These are phyloP conservation scores for Araneus ventricosus DNA, from an alignment of 1,140 invertebrate species.

Conservation along the genomic window DNA sequence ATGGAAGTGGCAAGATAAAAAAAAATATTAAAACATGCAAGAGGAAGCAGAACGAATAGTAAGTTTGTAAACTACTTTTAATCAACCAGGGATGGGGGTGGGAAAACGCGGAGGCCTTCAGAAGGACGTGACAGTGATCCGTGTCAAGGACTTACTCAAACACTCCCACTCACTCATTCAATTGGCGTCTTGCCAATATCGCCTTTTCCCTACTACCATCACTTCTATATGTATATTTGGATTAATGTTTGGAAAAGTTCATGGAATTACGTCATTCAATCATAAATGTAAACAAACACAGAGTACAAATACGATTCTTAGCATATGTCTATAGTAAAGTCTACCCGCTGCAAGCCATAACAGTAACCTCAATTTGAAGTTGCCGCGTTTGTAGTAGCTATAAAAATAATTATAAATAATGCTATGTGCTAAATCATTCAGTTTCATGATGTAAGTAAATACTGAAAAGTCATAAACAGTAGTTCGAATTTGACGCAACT, in stretches of 20 bases:
- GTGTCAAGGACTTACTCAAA: constrained; percentile 18
- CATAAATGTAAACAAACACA: not conserved
- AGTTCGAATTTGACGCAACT: too few relatives aligned
- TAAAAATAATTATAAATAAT: too few relatives aligned
- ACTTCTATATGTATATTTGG: not conserved
- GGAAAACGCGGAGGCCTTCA: not conserved
- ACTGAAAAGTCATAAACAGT: too few relatives aligned
- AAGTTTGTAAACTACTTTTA: constrained; percentile 3
- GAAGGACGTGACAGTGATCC: constrained; percentile 51
- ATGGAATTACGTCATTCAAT: not conserved
- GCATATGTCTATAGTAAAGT: too few relatives aligned
- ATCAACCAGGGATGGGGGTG: not conserved
- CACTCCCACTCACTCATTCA: constrained; percentile 49
- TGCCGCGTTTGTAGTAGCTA: too few relatives aligned
- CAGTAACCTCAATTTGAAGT: too few relatives aligned
- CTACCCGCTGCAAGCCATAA: too few relatives aligned
- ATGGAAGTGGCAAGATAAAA: too few relatives aligned
- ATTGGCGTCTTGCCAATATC: constrained; percentile 36
- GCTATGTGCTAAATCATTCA: too few relatives aligned
- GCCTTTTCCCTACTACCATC: not conserved
- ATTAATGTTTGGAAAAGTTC: constrained; percentile 20
- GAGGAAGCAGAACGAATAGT: not conserved
- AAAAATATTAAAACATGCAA: not conserved
- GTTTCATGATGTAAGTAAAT: too few relatives aligned
- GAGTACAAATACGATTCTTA: not conserved